A percentile compares a stretch with the other conserved stretches of the same genome.
Conservation (phyloP, 2,113 vertebrate genomes). For the Seriola aureovittata region DNA sequence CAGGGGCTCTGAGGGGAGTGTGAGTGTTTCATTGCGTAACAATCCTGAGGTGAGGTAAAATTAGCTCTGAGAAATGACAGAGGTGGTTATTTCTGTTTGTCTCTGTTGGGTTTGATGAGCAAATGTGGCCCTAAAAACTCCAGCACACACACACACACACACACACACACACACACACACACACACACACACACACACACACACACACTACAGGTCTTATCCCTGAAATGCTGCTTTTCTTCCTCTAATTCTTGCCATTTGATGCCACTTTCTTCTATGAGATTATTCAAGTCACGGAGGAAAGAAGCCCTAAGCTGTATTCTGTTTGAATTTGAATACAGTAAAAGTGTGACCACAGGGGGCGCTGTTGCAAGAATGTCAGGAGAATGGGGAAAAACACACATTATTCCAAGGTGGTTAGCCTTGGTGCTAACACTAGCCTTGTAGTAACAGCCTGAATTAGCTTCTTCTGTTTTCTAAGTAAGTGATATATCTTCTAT, state of each 20-base stretch:
- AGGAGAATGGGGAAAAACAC: too few relatives aligned
- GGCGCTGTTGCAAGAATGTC: too few relatives aligned
- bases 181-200: too few relatives aligned
- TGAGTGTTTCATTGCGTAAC: conserved; percentile 74
- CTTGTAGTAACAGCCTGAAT: too few relatives aligned
- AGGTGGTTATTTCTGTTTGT: conserved; percentile 77
- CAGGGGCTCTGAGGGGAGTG: conserved; percentile 52
- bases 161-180: background rate
- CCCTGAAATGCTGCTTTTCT: background rate
- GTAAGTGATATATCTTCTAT: too few relatives aligned
- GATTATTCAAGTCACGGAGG: conserved; percentile 6
- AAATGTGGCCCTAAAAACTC: conserved; percentile 63
- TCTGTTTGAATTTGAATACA: background rate
- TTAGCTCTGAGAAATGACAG: conserved; percentile 74
- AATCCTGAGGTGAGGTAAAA: conserved; percentile 75
- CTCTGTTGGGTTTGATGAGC: conserved; percentile 65
- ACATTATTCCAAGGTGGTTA: too few relatives aligned
- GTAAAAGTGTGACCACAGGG: too few relatives aligned
- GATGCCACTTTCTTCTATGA: background rate
- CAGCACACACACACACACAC: background rate
- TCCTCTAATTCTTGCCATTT: background rate
- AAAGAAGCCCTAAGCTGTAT: background rate
- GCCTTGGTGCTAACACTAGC: too few relatives aligned
- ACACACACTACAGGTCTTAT: too few relatives aligned
- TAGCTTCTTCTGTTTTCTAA: too few relatives aligned